Evolutionary conservation across 2,888 invertebrate species (phyloP), one percentile per base, ranked within the genome.

Genomic region (Cyclophora punctaria): DNA sequence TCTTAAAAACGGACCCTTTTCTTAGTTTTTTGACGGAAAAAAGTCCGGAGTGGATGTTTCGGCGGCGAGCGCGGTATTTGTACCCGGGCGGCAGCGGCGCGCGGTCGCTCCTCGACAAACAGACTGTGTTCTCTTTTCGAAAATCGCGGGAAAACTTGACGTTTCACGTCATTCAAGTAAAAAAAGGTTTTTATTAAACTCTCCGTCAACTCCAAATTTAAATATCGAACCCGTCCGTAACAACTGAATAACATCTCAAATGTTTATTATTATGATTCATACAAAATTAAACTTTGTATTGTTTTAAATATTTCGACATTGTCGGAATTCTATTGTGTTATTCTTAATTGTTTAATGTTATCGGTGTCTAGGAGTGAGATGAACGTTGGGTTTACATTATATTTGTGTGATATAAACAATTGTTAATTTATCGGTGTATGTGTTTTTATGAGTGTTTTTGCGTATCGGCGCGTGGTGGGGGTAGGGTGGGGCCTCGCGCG

Each of bases 361-460:
- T 72, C 71, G 66, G 72, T 65, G 70, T 73, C 73, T 77, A 78
- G 75, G 78, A 75, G 75, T 71, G 77, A 75, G 75, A 76, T 72
- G 73, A 70, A 71, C 71, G 68, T 64, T 61, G 59, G 67, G 77
- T 80, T 81, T 76, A 78, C 78, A 80, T 80, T 82, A 80, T 75
- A 44, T 71, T 71, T 55, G 57, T 71, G 73, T 69, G 78, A 73
- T 79, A 81, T 80, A 83, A 85, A 86, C 80, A 83, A 83, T 83
- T 81, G 83, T 73, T 83, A 81, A 83, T 78, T 86, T 86, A 75
- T 83, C 83, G 81, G 80, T 37, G 37, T 37, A 37, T 37, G 78
- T 78, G 83, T 87, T 88, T 87, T 88, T 86, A 82, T 82, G 84
- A 83, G 83, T 84, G 87, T 87, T 87, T 88, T 88, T 86, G 85